A percentile compares a stretch with the other conserved stretches of the same genome.
Evolutionary conservation across 2,113 vertebrate species (phyloP).

Genomic region (Protobothrops flavoviridis): DNA sequence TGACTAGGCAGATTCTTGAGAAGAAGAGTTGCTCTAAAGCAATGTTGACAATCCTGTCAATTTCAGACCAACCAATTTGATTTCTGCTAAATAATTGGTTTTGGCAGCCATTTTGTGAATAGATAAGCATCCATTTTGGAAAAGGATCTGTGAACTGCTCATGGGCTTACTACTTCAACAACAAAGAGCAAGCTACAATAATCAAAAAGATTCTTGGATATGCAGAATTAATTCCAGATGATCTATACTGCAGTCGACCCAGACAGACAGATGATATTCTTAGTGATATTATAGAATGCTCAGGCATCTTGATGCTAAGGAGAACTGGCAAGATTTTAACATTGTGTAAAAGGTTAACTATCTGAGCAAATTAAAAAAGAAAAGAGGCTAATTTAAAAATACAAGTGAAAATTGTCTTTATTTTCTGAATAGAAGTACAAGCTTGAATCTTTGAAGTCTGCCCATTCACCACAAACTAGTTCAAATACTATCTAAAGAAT

Average conservation of each 20-base stretch:
- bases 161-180: background rate
- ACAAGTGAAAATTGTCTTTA: background rate
- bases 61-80: background rate
- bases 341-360: background rate
- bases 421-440: background rate
- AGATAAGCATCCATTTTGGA: background rate
- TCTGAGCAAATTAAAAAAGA: background rate
- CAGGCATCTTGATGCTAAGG: background rate
- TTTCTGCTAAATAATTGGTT: background rate
- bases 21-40: background rate
- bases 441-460: background rate
- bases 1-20: background rate
- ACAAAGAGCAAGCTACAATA: background rate
- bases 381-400: background rate
- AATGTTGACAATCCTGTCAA: background rate
- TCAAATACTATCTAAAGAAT: background rate
- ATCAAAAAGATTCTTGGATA: background rate
- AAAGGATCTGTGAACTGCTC: background rate
- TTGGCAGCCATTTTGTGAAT: background rate
- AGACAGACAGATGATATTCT: background rate
- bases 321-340: background rate
- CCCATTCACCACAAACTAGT: background rate
- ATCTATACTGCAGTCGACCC: background rate
- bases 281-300: background rate
- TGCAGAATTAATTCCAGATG: background rate